These are phyloP conservation scores for Drosophila trichaetosa DNA, from an alignment of 2,888 invertebrate genomes.

Conservation along the genomic window DNA sequence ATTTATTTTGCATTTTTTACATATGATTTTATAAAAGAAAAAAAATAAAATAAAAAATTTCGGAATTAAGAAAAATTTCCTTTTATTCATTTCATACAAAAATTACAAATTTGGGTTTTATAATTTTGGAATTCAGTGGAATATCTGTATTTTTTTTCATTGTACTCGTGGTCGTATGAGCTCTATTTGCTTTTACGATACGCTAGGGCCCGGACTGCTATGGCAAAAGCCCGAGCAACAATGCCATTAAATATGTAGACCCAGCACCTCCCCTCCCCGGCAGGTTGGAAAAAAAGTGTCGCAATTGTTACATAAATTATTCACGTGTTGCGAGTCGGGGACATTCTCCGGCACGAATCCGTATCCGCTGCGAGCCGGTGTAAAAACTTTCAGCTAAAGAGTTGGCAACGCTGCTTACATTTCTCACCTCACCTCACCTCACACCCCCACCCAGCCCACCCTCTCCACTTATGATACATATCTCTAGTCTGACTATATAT, in stretches of 20 bases:
- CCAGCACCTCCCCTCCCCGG: not conserved
- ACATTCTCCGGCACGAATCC: slow-evolving; percentile 31
- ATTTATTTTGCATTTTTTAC: not conserved
- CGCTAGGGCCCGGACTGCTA: slow-evolving; percentile 56
- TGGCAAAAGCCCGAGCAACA: slow-evolving; percentile 65
- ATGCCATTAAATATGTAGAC: slow-evolving; percentile 76
- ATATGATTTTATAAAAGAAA: not conserved
- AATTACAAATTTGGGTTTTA: not conserved
- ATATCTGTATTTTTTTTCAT: not conserved
- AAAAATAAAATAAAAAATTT: not conserved
- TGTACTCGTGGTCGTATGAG: slow-evolving; percentile 39
- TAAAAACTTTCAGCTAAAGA: slow-evolving; percentile 63
- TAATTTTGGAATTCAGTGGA: not conserved
- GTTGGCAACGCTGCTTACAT: slow-evolving; percentile 48
- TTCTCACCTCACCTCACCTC: not conserved
- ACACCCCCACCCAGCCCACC: not conserved
- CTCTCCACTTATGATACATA: slow-evolving; percentile 35
- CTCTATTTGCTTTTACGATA: slow-evolving; percentile 78
- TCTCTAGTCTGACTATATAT: slow-evolving; percentile 5
- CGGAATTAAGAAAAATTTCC: not conserved
- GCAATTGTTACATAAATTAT: slow-evolving; percentile 80
- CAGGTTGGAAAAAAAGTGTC: slow-evolving; percentile 65
- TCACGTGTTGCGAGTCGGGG: slow-evolving; percentile 56
- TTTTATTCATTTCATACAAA: not conserved
- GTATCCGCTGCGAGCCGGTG: slow-evolving; percentile 31